A percentile compares a stretch with the other conserved stretches of the same genome.
phyloP scores from a whole-genome alignment of 2,113 vertebrate genomes.

The Caloenas nicobarica region DNA sequence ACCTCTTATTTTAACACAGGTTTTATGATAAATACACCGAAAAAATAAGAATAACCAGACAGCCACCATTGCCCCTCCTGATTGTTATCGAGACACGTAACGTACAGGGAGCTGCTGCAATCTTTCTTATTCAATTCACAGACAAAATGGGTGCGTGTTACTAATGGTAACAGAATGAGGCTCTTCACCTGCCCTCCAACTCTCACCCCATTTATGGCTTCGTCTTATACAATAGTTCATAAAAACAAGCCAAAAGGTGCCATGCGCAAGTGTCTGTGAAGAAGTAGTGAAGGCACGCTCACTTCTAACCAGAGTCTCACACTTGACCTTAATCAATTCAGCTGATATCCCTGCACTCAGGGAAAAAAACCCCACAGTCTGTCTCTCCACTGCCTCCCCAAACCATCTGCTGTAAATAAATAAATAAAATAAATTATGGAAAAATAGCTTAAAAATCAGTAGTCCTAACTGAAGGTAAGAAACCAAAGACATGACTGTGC shows the following conservation, averaged over 20 bases:
- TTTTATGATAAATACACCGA: not conserved
- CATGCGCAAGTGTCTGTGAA: fast-evolving
- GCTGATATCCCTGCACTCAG: not conserved
- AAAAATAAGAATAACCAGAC: not conserved
- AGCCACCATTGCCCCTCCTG: not conserved
- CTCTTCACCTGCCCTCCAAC: conserved; percentile 48
- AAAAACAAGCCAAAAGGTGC: conserved; percentile 27
- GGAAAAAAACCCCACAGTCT: not conserved
- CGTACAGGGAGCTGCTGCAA: not conserved
- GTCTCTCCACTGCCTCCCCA: not conserved
- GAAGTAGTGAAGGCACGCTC: not conserved
- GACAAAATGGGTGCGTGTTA: conserved; percentile 15
- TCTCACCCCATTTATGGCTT: conserved; percentile 22
- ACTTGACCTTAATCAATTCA: conserved; percentile 34
- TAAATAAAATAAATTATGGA: not conserved
- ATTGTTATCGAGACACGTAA: not conserved
- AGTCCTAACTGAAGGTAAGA: not conserved
- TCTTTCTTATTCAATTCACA: conserved; percentile 17
- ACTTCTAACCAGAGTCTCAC: not conserved
- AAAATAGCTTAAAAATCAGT: not conserved
- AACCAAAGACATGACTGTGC: fast-evolving
- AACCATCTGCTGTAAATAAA: not conserved
- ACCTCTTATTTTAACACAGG: not conserved
- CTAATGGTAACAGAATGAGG: conserved; percentile 55
- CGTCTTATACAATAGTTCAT: not conserved